Evolutionary conservation across 1,140 invertebrate genomes (phyloP).

Genomic region (Zaprionus taronus): DNA sequence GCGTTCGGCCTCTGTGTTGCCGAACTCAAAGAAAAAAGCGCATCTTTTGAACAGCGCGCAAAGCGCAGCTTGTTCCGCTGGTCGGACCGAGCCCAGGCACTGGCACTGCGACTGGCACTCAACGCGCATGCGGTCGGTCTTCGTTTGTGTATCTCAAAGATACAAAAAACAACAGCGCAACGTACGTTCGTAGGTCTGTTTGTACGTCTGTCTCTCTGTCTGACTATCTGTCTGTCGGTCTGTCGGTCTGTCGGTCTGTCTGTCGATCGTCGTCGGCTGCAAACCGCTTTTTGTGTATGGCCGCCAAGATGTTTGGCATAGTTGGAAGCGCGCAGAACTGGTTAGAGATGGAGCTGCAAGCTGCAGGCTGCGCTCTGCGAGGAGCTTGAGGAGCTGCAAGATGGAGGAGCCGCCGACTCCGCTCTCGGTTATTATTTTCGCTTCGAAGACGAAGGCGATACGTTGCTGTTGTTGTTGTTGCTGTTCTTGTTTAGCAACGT

Average conservation of each 20-base stretch:
- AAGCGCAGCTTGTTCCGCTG: conserved; percentile 69
- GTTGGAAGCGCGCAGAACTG: conserved; percentile 78
- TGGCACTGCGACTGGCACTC: conserved; percentile 37
- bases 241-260: conserved; percentile 55
- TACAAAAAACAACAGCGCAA: conserved; percentile 55
- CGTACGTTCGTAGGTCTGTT: conserved; percentile 50
- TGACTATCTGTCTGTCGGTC: conserved; percentile 47
- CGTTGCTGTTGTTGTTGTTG: conserved; percentile 46
- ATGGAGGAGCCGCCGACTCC: conserved; percentile 56
- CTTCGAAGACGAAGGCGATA: conserved; percentile 29
- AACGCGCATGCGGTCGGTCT: conserved; percentile 54
- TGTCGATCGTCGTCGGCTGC: conserved; percentile 60
- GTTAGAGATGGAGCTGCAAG: conserved; percentile 49
- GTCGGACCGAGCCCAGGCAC: conserved; percentile 26
- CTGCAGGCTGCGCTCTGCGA: background rate
- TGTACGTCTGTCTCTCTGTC: conserved; percentile 38
- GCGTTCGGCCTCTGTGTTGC: conserved; percentile 47
- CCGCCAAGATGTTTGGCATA: conserved; percentile 78
- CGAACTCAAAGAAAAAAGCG: conserved; percentile 78
- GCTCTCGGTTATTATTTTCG: conserved; percentile 81
- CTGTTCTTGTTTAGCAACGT: conserved; percentile 70
- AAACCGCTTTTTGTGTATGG: conserved; percentile 81
- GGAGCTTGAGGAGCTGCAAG: conserved; percentile 13
- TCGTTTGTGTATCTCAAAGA: conserved; percentile 76
- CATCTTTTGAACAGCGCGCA: conserved; percentile 79